Conservation (phyloP, 2,888 invertebrate species). For the Autographa gamma region DNA sequence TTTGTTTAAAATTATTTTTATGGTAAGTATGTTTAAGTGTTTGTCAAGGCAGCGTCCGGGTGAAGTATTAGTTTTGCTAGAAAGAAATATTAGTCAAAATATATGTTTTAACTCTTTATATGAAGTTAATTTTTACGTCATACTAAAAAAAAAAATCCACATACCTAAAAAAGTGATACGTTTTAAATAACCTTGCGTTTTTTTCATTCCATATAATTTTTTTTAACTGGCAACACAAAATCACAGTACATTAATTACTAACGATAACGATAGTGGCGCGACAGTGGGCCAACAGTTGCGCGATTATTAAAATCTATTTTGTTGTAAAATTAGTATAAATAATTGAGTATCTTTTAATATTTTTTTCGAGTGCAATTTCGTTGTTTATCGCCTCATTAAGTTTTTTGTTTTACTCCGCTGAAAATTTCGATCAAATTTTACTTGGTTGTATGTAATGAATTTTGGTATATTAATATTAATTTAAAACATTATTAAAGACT, state of each 20-base stretch:
- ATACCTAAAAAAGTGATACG: neutral
- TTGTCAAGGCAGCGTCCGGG: neutral
- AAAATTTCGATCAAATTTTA: slow-evolving; percentile 4
- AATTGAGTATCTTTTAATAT: slow-evolving; percentile 1
- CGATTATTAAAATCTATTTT: slow-evolving; percentile 19
- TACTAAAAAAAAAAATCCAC: neutral
- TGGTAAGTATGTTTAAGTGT: too few relatives aligned
- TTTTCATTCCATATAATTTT: neutral
- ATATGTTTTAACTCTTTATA: neutral
- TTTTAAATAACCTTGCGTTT: neutral
- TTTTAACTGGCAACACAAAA: neutral
- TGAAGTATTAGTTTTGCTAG: neutral
- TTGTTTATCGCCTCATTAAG: slow-evolving; percentile 1
- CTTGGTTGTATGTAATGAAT: slow-evolving; percentile 3
- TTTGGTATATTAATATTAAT: neutral
- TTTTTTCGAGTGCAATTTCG: slow-evolving; percentile 34
- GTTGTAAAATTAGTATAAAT: slow-evolving; percentile 11
- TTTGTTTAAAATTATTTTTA: too few relatives aligned
- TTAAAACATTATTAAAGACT: too few relatives aligned
- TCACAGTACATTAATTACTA: neutral
- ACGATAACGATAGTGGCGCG: slow-evolving; percentile 14
- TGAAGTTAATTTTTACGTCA: neutral
- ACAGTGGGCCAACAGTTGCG: slow-evolving; percentile 29
- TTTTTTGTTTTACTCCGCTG: neutral
- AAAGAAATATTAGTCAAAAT: neutral